A percentile compares a stretch with the other conserved stretches of the same genome.
Conservation (phyloP, 2,113 vertebrate species). For the Tichodroma muraria region DNA sequence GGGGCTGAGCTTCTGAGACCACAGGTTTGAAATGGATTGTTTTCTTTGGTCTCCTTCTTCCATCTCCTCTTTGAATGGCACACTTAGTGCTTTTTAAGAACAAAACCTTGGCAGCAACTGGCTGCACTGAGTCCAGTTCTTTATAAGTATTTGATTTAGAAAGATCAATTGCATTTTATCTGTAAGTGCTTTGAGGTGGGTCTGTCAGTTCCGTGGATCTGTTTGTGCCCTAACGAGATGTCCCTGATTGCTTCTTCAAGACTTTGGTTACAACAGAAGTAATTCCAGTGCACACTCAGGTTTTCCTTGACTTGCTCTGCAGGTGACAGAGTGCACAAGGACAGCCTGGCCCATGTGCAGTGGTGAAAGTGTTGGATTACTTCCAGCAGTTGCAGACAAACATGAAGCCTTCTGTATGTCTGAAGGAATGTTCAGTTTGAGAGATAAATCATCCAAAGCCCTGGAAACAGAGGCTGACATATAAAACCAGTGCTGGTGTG, state of each 20-base stretch:
- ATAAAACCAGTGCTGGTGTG: neutral
- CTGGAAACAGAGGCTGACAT: neutral
- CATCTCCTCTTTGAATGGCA: neutral
- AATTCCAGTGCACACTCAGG: neutral
- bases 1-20: neutral
- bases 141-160: slow-evolving; percentile 25
- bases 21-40: neutral
- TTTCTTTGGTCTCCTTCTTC: neutral
- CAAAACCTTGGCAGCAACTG: neutral
- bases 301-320: neutral
- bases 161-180: neutral
- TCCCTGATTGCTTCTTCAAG: neutral
- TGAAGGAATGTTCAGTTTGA: neutral
- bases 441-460: neutral
- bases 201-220: neutral
- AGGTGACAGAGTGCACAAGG: neutral
- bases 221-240: neutral
- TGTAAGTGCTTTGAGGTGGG: neutral
- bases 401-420: neutral
- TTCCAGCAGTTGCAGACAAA: neutral
- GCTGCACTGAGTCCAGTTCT: neutral
- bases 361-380: neutral
- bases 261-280: neutral
- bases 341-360: fast-evolving
- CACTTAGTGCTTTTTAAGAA: slow-evolving; percentile 27